phyloP scores from a whole-genome alignment of 2,888 invertebrate species.

The Meloe dianella region DNA sequence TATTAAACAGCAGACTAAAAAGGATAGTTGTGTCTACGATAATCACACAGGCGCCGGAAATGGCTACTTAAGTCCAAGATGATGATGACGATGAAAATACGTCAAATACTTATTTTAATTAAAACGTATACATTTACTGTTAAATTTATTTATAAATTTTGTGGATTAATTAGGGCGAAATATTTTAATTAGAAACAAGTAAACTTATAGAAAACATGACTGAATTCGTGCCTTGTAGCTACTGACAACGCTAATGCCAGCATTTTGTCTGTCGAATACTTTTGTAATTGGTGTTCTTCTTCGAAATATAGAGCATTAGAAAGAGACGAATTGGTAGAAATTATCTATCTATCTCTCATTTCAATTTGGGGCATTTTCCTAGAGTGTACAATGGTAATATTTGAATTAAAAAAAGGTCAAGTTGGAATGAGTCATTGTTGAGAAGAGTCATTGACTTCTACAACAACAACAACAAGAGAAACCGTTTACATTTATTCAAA shows the following conservation, averaged over 20 bases:
- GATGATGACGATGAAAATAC: conserved; percentile 12
- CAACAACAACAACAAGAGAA: too few species aligned
- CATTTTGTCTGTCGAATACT: too few species aligned
- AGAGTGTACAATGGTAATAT: too few species aligned
- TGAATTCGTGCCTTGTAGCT: too few species aligned
- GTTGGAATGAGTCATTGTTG: too few species aligned
- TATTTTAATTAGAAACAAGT: background rate
- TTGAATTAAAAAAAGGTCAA: too few species aligned
- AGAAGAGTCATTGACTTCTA: too few species aligned
- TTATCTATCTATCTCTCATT: too few species aligned
- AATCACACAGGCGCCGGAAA: conserved; percentile 35
- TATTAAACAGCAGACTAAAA: conserved; percentile 11
- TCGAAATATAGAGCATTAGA: background rate
- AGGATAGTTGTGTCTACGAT: background rate
- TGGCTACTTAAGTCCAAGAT: conserved; percentile 30
- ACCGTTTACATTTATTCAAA: too few species aligned
- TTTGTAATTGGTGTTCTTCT: background rate
- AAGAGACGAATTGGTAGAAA: background rate
- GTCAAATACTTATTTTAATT: background rate
- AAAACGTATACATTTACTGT: too few species aligned
- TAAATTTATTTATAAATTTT: background rate
- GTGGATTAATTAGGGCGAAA: background rate
- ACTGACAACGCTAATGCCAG: too few species aligned
- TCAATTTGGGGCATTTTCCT: too few species aligned
- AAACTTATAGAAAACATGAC: background rate